Base-by-base conservation (phyloP, 2,888 invertebrate genomes). In the Drosophila nigritarsus region DNA sequence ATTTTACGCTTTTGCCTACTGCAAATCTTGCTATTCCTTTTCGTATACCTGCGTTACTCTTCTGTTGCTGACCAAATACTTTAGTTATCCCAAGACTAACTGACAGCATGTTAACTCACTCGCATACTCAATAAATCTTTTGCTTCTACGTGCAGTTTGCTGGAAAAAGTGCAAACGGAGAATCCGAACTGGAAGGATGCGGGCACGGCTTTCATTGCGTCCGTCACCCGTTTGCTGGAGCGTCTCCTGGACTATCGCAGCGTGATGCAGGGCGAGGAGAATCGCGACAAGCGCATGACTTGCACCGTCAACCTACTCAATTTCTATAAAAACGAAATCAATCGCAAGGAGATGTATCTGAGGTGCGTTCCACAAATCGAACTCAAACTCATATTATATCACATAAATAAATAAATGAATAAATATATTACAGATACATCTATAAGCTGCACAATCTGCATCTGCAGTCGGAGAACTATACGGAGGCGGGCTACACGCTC, bases 321-420 rank as follows among this genome's bases (percentile, higher is more conserved):
- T 91, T 99, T 99, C 93, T 99, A 99, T 94, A 98, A 98, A 92
- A 98, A 97, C 92, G 98, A 98, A 94, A 98, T 98, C 80, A 98
- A 98, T 90, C 95, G 98, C 30, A 97, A 98, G 89, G 98, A 98
- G 93, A 98, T 99, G 97, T 99, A 99, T 93, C 94, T 98, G 58
- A 96, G 95, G 87, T 93, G 58, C 32, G 80, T 56, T 5, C 1
- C 6, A 2, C 30, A 7, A 11, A 30, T 42, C 6, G 1, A 24
- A 13, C 18, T 13, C 5, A 27, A 24, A 2, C n/a, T 32, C 4
- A 11, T 4, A n/a, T 40, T 8, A 0, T 7, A 15, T 6, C 13
- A 1, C 4, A 38, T 13, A 18, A 3, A 20, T 49, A 2, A 20
- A 15, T 20, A 7, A 15, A 7, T 15, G 1, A 15, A 15, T 20